These are phyloP conservation scores for Torymus tubicola DNA, from an alignment of 2,888 invertebrate species.

Conservation along the genomic window DNA sequence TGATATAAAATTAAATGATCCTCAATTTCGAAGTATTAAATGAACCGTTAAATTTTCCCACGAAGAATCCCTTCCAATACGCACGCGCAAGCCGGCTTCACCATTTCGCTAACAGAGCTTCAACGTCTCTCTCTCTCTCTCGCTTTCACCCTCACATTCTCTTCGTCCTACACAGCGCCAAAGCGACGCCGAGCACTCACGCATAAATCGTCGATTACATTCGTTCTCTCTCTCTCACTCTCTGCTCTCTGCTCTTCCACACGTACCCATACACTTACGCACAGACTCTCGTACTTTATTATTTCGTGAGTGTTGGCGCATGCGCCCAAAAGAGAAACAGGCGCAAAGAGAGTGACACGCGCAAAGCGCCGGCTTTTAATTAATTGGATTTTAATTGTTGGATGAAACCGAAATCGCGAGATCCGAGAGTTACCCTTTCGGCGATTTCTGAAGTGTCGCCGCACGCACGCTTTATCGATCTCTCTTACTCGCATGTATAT, in stretches of 20 bases:
- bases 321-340: not conserved
- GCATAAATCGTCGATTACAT: conserved; percentile 64
- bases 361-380: conserved; percentile 49
- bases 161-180: conserved; percentile 43
- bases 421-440: conserved; percentile 16
- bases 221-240: conserved; percentile 22
- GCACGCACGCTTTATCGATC: conserved; percentile 29
- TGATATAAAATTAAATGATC: no score
- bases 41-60: conserved; percentile 37
- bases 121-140: conserved; percentile 15
- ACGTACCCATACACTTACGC: not conserved
- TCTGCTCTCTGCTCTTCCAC: conserved; percentile 30
- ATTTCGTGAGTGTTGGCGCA: conserved; percentile 6
- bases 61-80: conserved; percentile 13
- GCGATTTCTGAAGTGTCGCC: conserved; percentile 40
- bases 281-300: conserved; percentile 18
- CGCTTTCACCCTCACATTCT: not conserved
- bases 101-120: conserved; percentile 44
- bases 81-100: conserved; percentile 23
- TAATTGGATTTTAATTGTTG: conserved; percentile 61
- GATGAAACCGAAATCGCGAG: conserved; percentile 26
- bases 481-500: not conserved
- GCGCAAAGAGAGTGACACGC: not conserved
- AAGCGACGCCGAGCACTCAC: conserved; percentile 57
- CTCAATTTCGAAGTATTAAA: not conserved